These are phyloP conservation scores for Apamea sordens DNA, from an alignment of 2,888 invertebrate genomes.

Conservation along the genomic window DNA sequence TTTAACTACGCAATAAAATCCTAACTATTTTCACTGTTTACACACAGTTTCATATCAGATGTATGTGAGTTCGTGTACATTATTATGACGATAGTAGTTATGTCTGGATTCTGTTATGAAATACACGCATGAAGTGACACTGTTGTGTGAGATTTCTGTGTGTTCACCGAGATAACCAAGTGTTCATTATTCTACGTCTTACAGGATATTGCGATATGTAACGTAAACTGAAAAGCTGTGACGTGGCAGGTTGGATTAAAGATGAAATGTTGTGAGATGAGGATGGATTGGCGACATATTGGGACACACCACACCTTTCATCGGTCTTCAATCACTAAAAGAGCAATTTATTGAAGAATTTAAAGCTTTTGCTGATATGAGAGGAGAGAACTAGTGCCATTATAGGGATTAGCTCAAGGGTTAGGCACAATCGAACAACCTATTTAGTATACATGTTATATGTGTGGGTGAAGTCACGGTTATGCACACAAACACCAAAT, in stretches of 20 bases:
- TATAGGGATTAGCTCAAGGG: not conserved
- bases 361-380: not conserved
- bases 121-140: slow-evolving; percentile 25
- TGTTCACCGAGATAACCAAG: slow-evolving; percentile 38
- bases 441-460: too few species aligned
- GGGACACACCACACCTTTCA: not conserved
- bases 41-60: slow-evolving; percentile 19
- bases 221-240: slow-evolving; percentile 29
- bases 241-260: slow-evolving; percentile 5
- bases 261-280: not conserved
- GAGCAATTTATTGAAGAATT: not conserved
- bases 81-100: slow-evolving; percentile 33
- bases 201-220: slow-evolving; percentile 48
- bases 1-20: slow-evolving; percentile 32
- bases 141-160: slow-evolving; percentile 50
- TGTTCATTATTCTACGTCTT: slow-evolving; percentile 50
- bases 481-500: too few species aligned
- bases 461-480: too few species aligned
- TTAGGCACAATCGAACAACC: not conserved
- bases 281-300: not conserved
- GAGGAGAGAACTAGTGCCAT: not conserved
- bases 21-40: slow-evolving; percentile 43
- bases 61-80: slow-evolving; percentile 22
- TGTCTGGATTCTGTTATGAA: slow-evolving; percentile 38
- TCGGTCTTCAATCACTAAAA: not conserved